Conservation (phyloP, 2,888 invertebrate genomes). For the Andrena minutula region DNA sequence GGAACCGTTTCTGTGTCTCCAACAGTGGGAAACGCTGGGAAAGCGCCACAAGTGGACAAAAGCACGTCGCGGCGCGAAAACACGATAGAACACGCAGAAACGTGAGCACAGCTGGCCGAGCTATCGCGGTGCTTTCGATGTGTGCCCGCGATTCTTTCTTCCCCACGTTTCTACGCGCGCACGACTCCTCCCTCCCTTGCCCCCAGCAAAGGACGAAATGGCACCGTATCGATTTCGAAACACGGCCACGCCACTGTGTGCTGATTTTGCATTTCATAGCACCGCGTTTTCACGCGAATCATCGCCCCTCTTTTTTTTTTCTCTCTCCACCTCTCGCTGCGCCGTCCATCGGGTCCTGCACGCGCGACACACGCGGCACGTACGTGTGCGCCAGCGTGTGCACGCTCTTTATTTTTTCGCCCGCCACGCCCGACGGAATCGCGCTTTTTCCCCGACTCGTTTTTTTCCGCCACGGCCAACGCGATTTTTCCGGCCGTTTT, state of each 20-base stretch:
- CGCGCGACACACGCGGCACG: slow-evolving; percentile 39
- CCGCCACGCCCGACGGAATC: slow-evolving; percentile 48
- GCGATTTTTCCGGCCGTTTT: slow-evolving; percentile 52
- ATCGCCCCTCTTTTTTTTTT: slow-evolving; percentile 45
- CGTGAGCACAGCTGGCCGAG: slow-evolving; percentile 46
- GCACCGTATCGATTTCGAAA: slow-evolving; percentile 41
- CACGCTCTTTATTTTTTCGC: slow-evolving; percentile 31
- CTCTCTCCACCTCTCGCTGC: slow-evolving; percentile 39
- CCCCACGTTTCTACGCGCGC: neutral
- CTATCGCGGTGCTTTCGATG: slow-evolving; percentile 54
- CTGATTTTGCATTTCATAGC: slow-evolving; percentile 71
- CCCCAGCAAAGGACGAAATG: slow-evolving; percentile 10
- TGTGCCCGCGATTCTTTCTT: slow-evolving; percentile 44
- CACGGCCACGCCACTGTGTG: slow-evolving; percentile 40
- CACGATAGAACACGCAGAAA: slow-evolving; percentile 7
- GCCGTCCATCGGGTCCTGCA: slow-evolving; percentile 26
- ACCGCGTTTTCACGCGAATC: slow-evolving; percentile 60
- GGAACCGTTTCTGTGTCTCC: slow-evolving; percentile 30
- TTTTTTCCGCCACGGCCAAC: slow-evolving; percentile 37
- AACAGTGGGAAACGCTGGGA: neutral
- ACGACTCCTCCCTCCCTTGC: neutral
- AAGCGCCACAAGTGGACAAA: slow-evolving; percentile 18
- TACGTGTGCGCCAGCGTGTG: slow-evolving; percentile 23
- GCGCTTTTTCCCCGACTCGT: slow-evolving; percentile 31
- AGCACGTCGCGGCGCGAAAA: slow-evolving; percentile 18